Base-by-base conservation (phyloP, 2,888 invertebrate species). In the Copidosoma aretas region DNA sequence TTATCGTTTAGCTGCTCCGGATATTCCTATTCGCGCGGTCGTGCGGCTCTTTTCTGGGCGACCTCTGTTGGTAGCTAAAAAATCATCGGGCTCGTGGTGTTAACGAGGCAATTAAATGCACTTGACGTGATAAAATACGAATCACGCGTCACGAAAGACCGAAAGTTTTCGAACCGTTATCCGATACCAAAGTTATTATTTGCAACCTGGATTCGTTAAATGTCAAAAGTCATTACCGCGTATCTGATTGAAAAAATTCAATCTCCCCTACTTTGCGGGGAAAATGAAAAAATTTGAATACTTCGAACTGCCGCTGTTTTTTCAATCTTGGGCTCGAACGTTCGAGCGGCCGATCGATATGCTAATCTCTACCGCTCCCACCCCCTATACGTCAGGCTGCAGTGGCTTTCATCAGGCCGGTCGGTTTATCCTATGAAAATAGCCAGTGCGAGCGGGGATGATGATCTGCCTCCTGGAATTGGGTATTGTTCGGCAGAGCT, bases 371-470 rank as follows among this genome's bases (percentile, higher is more conserved):
- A 32, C 32, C 8, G 32, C 32, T 8, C 32, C 32, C 43, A 52
- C 58, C 25, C 12, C 41, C 21, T 25, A 58, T 58, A 57, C 32
- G 32, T 8, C 32, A 8, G 3, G 32, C 62, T 62, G 21, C 21
- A 57, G 43, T 43, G 19, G 25, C 52, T 58, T 58, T 67, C 62
- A 54, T 53, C 21, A 62, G 58, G 41, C 43, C 51, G 43, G 19
- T 21, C n/a, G 58, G 62, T 58, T 63, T 53, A 63, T 32, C 53
- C 53, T 3, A 32, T 63, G 39, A 59, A 67, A 67, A 49, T 59
- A 58, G 53, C 43, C 32, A 39, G 32, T 19, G 17, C 32, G n/a
- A 67, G 53, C 3, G 17, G 46, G 25, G 46, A 17, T 39, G 22
- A 66, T 60, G 25, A 60, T 65, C 53, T 19, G 32, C 25, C 19